Conservation (phyloP, 2,888 invertebrate species). For the Ashinkailepas kermadecensis region DNA sequence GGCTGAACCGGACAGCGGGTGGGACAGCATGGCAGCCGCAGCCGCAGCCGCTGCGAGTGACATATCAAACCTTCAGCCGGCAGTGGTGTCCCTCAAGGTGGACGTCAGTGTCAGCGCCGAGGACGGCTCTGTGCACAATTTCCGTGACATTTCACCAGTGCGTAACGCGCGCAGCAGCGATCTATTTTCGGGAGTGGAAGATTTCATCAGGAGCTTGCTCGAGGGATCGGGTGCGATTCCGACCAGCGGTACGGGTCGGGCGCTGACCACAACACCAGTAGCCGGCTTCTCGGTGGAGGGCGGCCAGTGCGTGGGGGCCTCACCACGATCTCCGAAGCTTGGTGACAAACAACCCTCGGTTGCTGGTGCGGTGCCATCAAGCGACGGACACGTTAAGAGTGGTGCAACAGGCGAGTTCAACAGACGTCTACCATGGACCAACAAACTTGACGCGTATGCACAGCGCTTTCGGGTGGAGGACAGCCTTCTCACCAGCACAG, state of each 20-base stretch:
- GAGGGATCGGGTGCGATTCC: not conserved
- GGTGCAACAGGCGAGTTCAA: too few relatives aligned
- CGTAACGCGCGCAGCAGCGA: not conserved
- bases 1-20: too few relatives aligned
- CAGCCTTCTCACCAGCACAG: not conserved
- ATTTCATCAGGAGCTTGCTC: not conserved
- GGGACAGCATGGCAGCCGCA: too few relatives aligned
- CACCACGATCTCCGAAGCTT: too few relatives aligned
- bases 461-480: not conserved
- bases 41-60: too few relatives aligned
- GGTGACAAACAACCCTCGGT: too few relatives aligned
- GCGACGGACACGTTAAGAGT: too few relatives aligned
- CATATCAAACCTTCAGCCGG: not conserved
- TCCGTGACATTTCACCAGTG: not conserved
- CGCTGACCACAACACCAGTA: not conserved
- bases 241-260: not conserved
- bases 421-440: too few relatives aligned
- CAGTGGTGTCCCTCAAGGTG: not conserved
- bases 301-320: too few relatives aligned
- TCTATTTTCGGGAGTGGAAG: not conserved
- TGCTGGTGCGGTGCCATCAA: too few relatives aligned
- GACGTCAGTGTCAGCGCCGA: constrained; percentile 10
- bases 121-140: constrained; percentile 7
- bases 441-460: not conserved
- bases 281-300: not conserved